These are phyloP conservation scores for Oceanodroma tethys DNA, from an alignment of 2,113 vertebrate genomes.

Conservation along the genomic window DNA sequence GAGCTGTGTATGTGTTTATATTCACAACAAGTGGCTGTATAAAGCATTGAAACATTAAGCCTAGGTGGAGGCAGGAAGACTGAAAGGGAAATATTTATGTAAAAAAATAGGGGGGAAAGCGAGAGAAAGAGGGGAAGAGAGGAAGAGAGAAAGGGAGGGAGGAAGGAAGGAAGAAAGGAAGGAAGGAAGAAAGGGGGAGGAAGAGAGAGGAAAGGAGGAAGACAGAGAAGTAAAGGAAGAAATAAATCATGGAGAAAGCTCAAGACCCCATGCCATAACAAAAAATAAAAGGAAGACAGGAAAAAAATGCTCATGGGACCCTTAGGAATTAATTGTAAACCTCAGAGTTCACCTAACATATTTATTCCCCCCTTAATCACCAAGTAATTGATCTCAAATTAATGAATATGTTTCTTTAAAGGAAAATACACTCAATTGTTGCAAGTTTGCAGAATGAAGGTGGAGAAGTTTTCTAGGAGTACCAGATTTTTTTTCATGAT, in stretches of 20 bases:
- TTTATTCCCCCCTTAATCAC: constrained; percentile 14
- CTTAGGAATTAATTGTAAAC: constrained; percentile 21
- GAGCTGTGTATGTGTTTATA: neutral
- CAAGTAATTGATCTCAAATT: constrained; percentile 8
- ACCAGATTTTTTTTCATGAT: neutral
- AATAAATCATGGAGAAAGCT: neutral
- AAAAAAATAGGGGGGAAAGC: neutral
- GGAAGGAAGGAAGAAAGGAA: no score
- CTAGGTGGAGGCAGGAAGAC: neutral
- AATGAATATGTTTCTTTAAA: constrained; percentile 51
- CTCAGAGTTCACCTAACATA: constrained; percentile 19
- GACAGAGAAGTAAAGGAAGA: neutral
- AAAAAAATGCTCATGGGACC: neutral
- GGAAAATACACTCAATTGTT: neutral
- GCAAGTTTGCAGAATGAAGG: constrained; percentile 23
- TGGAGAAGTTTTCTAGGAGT: neutral
- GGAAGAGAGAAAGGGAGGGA: fast-evolving
- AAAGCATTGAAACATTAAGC: neutral
- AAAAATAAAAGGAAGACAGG: neutral
- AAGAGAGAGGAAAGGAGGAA: neutral
- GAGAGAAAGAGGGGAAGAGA: no score
- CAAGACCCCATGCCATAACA: neutral
- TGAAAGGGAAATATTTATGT: constrained; percentile 44
- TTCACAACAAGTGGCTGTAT: neutral
- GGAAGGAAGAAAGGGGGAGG: no score